Conservation (phyloP, 2,888 invertebrate species). For the Agrochola lychnidis region DNA sequence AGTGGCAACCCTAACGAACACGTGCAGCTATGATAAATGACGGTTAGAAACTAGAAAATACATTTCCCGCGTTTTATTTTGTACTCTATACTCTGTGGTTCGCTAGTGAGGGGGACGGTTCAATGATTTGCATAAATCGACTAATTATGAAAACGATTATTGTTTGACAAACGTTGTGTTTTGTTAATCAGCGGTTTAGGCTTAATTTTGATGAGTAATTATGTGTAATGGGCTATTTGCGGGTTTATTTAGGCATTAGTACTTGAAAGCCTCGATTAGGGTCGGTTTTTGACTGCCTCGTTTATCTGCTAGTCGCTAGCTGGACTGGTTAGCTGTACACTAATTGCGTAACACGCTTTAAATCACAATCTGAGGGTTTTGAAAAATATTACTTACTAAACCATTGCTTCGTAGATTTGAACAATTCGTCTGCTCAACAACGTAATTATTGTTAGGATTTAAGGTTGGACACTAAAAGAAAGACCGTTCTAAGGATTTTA, state of each 20-base stretch:
- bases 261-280: neutral
- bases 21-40: slow-evolving; percentile 68
- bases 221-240: slow-evolving; percentile 23
- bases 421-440: neutral
- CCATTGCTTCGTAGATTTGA: neutral
- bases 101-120: slow-evolving; percentile 37
- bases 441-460: too few relatives aligned
- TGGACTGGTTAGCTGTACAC: too few relatives aligned
- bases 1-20: slow-evolving; percentile 61
- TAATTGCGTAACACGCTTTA: too few relatives aligned
- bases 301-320: neutral
- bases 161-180: slow-evolving; percentile 33
- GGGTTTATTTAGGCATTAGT: slow-evolving; percentile 6
- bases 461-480: too few relatives aligned
- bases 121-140: slow-evolving; percentile 63
- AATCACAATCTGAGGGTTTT: neutral
- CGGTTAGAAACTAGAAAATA: slow-evolving; percentile 64
- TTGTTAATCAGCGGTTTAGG: slow-evolving; percentile 15
- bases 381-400: neutral
- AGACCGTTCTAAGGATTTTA: too few relatives aligned
- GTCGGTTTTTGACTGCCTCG: neutral
- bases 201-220: slow-evolving; percentile 31
- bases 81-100: slow-evolving; percentile 46
- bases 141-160: slow-evolving; percentile 57
- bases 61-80: slow-evolving; percentile 59